phyloP scores from a whole-genome alignment of 2,113 vertebrate species.

The Tympanuchus pallidicinctus region DNA sequence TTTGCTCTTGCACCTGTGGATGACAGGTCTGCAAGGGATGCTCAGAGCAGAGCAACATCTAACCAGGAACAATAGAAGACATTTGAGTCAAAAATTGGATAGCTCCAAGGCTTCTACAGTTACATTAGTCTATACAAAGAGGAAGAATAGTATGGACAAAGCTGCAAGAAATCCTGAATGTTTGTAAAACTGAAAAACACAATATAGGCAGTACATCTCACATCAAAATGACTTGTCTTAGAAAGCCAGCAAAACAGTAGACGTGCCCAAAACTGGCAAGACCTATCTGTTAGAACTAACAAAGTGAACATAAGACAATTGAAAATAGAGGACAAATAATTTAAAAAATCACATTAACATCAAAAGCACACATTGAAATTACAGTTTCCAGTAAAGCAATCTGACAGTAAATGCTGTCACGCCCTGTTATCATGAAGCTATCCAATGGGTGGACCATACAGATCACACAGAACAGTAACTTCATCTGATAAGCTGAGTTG shows the following conservation, averaged over 20 bases:
- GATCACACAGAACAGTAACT: neutral
- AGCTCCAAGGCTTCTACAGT: neutral
- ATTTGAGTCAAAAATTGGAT: neutral
- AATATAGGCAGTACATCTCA: neutral
- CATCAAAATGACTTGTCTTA: fast-evolving
- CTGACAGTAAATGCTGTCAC: neutral
- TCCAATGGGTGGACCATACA: neutral
- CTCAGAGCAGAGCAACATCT: neutral
- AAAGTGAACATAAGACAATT: neutral
- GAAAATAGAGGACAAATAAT: neutral
- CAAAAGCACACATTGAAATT: neutral
- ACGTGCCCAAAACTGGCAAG: neutral
- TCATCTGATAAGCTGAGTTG: neutral
- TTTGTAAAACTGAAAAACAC: neutral
- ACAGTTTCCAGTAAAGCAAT: neutral
- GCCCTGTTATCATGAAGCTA: neutral
- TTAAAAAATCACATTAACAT: neutral
- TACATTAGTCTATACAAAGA: neutral
- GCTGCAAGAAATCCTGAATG: neutral
- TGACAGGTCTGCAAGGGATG: neutral
- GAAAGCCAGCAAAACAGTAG: neutral
- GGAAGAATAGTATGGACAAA: fast-evolving
- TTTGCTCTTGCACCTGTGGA: fast-evolving
- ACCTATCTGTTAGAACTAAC: neutral
- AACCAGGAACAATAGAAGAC: fast-evolving